These are phyloP conservation scores for Acutogordius australiensis DNA, from an alignment of 2,888 invertebrate species.

Conservation along the genomic window DNA sequence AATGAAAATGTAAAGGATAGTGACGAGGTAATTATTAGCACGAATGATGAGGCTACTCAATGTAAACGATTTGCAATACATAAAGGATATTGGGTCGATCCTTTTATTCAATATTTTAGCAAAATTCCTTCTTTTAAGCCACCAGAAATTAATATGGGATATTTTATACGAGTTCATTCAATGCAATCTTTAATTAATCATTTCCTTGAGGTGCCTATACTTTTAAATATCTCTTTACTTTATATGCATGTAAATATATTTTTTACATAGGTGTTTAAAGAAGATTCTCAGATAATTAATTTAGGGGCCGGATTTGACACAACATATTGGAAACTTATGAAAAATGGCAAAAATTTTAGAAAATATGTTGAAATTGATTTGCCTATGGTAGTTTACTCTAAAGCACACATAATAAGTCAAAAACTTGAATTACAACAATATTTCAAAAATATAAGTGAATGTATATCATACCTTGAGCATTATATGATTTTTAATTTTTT, in stretches of 20 bases:
- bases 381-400: constrained; percentile 56
- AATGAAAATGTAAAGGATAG: neutral
- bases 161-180: constrained; percentile 28
- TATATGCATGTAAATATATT: constrained; percentile 14
- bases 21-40: constrained; percentile 22
- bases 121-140: neutral
- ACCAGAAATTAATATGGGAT: constrained; percentile 9
- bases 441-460: constrained; percentile 22
- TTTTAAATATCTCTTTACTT: too few relatives aligned
- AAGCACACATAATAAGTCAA: constrained; percentile 60
- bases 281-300: constrained; percentile 67
- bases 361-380: constrained; percentile 80
- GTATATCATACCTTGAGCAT: too few relatives aligned
- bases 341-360: constrained; percentile 32
- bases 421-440: constrained; percentile 40
- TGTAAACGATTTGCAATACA: constrained; percentile 86
- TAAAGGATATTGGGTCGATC: constrained; percentile 64
- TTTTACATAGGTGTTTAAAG: constrained; percentile 38
- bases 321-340: constrained; percentile 54
- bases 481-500: too few relatives aligned
- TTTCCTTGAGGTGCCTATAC: constrained; percentile 20
- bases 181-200: constrained; percentile 25
- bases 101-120: neutral
- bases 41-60: constrained; percentile 84
- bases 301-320: constrained; percentile 90